Evolutionary conservation across 2,888 invertebrate genomes (phyloP).

Genomic region (Gasteruption jaculator): DNA sequence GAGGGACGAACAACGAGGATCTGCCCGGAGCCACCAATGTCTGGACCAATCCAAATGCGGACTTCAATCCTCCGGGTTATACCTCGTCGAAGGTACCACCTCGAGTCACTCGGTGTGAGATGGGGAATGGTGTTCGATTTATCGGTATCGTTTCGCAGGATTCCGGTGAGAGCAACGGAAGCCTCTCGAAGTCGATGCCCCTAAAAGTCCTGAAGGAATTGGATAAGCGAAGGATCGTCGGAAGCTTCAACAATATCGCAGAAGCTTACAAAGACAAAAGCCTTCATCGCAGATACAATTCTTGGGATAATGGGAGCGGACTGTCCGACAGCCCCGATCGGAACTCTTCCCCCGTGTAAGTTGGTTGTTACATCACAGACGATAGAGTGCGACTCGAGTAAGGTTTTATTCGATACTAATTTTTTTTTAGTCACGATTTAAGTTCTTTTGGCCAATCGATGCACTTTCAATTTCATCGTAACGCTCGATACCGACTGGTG

Average conservation of each 20-base stretch:
- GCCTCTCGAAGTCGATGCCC: slow-evolving; percentile 53
- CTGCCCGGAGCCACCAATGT: slow-evolving; percentile 55
- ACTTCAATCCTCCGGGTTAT: slow-evolving; percentile 28
- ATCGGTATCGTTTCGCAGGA: no score
- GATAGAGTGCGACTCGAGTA: no score
- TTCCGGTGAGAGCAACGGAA: no score
- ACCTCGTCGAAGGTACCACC: slow-evolving; percentile 31
- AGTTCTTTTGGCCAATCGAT: no score
- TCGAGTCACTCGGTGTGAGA: no score
- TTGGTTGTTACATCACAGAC: no score
- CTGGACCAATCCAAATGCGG: slow-evolving; percentile 67
- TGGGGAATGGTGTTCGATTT: no score
- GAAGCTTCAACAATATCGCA: slow-evolving; percentile 51
- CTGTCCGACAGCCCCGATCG: slow-evolving; percentile 34
- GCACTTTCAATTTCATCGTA: no score
- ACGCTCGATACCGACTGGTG: no score
- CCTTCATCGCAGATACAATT: slow-evolving; percentile 43
- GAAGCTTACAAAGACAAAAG: slow-evolving; percentile 45
- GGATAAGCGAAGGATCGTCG: slow-evolving; percentile 62
- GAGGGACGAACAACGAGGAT: slow-evolving; percentile 33
- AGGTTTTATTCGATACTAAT: no score
- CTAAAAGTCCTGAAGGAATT: slow-evolving; percentile 65
- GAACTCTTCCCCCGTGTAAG: slow-evolving; percentile 32
- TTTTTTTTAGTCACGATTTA: no score
- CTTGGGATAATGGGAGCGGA: slow-evolving; percentile 44